phyloP scores from a whole-genome alignment of 2,113 vertebrate genomes.

The Crypturellus undulatus region DNA sequence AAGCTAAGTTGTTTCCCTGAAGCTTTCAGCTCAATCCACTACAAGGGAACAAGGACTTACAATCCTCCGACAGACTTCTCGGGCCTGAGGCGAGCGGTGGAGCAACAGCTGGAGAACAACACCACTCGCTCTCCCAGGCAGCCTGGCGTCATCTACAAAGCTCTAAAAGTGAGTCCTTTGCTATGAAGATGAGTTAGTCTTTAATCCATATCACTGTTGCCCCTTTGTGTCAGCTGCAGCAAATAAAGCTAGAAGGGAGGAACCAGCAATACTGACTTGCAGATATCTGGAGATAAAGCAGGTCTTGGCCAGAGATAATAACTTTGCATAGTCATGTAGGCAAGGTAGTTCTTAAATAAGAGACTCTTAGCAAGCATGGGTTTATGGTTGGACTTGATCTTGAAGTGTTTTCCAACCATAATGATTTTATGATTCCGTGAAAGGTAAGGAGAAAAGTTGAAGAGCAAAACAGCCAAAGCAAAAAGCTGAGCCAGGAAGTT shows the following conservation, averaged over 20 bases:
- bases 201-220: not conserved
- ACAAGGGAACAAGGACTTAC: slow-evolving; percentile 95
- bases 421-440: too few relatives aligned
- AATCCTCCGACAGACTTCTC: slow-evolving; percentile 98
- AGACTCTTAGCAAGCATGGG: too few relatives aligned
- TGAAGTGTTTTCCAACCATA: too few relatives aligned
- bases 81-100: slow-evolving; percentile 89
- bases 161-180: slow-evolving; percentile 86
- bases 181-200: not conserved
- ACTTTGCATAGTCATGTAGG: not conserved
- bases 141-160: slow-evolving; percentile 94
- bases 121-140: slow-evolving; percentile 94
- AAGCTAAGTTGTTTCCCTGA: slow-evolving; percentile 94
- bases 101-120: slow-evolving; percentile 95
- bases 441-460: not conserved
- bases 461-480: not conserved
- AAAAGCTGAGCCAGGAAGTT: not conserved
- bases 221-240: not conserved
- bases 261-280: not conserved
- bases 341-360: not conserved
- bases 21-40: slow-evolving; percentile 98
- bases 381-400: too few relatives aligned
- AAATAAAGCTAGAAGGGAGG: not conserved
- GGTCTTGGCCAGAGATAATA: not conserved
- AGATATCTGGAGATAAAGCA: not conserved